Conservation (phyloP, 2,113 vertebrate genomes). For the Phyllopteryx taeniolatus region DNA sequence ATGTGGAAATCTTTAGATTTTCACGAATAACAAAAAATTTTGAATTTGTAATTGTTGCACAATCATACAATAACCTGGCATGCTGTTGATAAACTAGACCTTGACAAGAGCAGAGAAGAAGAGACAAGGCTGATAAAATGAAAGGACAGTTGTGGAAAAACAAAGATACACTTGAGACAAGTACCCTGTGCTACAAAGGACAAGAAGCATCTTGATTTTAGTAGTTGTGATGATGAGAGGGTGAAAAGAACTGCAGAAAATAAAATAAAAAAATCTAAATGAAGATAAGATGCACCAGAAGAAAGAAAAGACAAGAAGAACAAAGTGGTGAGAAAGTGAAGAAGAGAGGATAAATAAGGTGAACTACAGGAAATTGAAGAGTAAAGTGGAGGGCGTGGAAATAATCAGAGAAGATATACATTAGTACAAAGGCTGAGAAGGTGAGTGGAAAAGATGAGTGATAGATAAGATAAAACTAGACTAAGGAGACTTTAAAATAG, state of each 20-base stretch:
- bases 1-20: too few species aligned
- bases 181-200: background rate
- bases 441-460: too few species aligned
- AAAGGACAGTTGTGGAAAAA: too few species aligned
- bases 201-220: background rate
- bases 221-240: background rate
- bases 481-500: too few species aligned
- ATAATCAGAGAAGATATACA: background rate
- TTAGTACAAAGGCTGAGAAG: background rate
- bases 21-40: too few species aligned
- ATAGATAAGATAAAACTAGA: too few species aligned
- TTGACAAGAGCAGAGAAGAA: too few species aligned
- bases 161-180: too few species aligned
- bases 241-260: background rate
- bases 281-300: background rate
- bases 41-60: too few species aligned
- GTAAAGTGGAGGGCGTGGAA: background rate
- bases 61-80: too few species aligned
- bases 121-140: too few species aligned
- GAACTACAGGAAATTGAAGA: background rate
- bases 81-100: too few species aligned
- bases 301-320: background rate
- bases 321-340: background rate
- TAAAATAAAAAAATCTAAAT: background rate
- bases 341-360: background rate